Percentiles rank a stretch among this genome's conserved stretches.
Conservation (phyloP, 2,797 vertebrate genomes). For the Urocyon cinereoargenteus region DNA sequence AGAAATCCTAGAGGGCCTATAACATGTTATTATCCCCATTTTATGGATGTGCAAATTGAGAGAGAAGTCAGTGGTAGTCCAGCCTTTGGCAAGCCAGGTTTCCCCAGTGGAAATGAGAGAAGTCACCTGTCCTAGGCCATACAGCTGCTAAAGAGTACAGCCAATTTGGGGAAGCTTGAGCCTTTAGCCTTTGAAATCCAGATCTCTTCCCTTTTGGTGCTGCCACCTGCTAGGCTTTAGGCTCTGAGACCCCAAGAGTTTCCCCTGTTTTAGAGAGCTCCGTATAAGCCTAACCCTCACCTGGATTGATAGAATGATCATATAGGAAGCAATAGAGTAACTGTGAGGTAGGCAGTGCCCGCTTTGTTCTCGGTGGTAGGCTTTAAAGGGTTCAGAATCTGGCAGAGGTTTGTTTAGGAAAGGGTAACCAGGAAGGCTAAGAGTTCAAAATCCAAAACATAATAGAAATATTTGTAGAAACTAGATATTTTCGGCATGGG, state of each 20-base stretch:
- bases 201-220: neutral
- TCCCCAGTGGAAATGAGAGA: neutral
- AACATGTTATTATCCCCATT: neutral
- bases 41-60: neutral
- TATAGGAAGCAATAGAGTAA: neutral
- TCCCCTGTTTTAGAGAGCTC: neutral
- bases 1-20: neutral
- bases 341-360: neutral
- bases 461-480: slow-evolving; percentile 3
- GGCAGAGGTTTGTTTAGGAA: slow-evolving; percentile 41
- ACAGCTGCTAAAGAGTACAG: accelerated
- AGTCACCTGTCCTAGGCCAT: neutral
- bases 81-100: neutral
- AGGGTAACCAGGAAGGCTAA: neutral
- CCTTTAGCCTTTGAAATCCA: neutral
- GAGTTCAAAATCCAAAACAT: neutral
- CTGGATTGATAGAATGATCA: neutral
- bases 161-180: neutral
- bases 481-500: neutral
- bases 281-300: neutral
- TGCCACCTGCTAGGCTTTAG: neutral
- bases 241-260: neutral
- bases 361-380: neutral
- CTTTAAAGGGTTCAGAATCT: slow-evolving; percentile 34
- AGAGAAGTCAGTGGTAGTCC: neutral